These are phyloP conservation scores for Drymodes brunneopygia DNA, from an alignment of 2,113 vertebrate genomes.

Conservation along the genomic window DNA sequence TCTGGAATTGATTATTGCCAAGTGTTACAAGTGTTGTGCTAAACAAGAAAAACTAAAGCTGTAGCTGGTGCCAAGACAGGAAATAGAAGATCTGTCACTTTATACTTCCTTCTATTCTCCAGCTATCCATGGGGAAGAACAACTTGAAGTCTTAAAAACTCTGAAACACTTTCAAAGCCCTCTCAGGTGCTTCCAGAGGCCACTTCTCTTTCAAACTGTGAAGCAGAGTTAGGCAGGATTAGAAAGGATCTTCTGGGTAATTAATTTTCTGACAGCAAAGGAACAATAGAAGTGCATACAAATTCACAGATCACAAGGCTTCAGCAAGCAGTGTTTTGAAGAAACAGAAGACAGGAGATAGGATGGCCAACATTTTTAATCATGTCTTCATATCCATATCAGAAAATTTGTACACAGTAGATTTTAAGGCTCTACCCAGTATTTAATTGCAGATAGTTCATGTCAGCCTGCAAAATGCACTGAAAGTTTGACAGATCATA, in stretches of 20 bases:
- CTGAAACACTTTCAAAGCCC: neutral
- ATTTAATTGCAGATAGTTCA: neutral
- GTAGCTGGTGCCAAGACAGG: neutral
- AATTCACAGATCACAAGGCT: neutral
- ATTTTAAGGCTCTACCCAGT: neutral
- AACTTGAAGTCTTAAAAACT: neutral
- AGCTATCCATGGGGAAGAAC: neutral
- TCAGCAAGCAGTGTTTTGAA: neutral
- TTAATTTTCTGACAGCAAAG: neutral
- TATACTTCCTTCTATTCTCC: neutral
- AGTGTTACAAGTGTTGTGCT: neutral
- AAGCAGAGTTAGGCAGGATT: neutral
- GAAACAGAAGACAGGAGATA: neutral
- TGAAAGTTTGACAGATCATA: neutral
- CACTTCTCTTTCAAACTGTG: neutral
- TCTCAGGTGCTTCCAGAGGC: neutral
- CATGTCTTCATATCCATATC: neutral
- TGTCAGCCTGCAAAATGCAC: neutral
- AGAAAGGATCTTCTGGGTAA: neutral
- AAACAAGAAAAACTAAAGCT: neutral
- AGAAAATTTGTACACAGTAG: neutral
- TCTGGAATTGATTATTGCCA: neutral
- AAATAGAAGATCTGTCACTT: neutral
- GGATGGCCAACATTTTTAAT: neutral
- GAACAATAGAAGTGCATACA: neutral